Evolutionary conservation across 2,888 invertebrate species (phyloP).

Genomic region (Morinoia aosen): DNA sequence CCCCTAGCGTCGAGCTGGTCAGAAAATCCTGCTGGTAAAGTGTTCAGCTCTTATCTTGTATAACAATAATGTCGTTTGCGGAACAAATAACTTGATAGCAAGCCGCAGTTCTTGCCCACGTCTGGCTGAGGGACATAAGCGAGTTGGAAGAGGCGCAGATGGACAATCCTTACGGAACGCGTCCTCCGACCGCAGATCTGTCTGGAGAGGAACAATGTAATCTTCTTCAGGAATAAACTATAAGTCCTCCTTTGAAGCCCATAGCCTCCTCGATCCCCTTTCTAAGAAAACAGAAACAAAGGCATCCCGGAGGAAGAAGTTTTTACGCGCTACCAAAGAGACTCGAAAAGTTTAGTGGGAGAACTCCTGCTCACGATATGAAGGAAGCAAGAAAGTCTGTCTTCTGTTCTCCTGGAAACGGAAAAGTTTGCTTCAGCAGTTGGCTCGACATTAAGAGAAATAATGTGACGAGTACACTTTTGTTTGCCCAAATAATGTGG

Average conservation of each 20-base stretch:
- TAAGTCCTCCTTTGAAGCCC: conserved; percentile 10
- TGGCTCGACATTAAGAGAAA: not conserved
- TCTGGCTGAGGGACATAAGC: not conserved
- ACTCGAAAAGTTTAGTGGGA: conserved; percentile 13
- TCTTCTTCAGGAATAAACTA: not conserved
- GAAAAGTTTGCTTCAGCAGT: conserved; percentile 22
- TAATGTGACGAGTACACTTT: conserved; percentile 24
- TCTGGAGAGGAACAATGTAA: not conserved
- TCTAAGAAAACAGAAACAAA: conserved; percentile 5
- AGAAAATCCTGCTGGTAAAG: not conserved
- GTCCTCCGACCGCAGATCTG: not conserved
- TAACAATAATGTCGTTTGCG: not conserved
- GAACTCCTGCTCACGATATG: conserved; percentile 20
- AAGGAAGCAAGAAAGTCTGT: conserved; percentile 19
- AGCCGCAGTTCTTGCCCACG: not conserved
- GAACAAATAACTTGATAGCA: not conserved
- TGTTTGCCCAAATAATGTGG: conserved; percentile 5
- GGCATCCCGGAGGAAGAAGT: not conserved
- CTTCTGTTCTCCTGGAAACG: conserved; percentile 26
- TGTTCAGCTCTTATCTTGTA: not conserved
- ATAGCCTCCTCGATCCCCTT: not conserved
- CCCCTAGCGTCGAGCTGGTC: not conserved
- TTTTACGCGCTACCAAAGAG: conserved; percentile 21
- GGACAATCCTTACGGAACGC: not conserved
- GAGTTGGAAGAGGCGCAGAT: not conserved